These are phyloP conservation scores for Ophthalmolycus amberensis DNA, from an alignment of 2,113 vertebrate species.

Conservation along the genomic window DNA sequence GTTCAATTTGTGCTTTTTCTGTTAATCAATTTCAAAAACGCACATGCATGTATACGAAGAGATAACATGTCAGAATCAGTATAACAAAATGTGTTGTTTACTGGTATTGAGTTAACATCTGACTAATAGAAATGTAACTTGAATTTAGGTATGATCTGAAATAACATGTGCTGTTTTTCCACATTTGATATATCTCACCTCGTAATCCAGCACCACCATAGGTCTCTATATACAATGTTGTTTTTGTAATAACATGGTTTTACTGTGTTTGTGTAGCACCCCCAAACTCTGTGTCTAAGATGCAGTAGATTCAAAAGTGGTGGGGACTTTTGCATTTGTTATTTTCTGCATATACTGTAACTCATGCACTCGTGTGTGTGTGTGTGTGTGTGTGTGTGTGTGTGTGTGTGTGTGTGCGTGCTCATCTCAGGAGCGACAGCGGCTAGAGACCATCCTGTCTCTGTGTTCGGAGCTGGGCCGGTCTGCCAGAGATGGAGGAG, in stretches of 20 bases:
- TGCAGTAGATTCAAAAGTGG: background rate
- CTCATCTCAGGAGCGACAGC: conserved; percentile 89
- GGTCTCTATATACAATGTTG: no score
- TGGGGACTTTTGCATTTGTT: background rate
- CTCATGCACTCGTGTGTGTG: background rate
- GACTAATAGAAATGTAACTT: background rate
- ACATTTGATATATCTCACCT: background rate
- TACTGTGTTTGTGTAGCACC: background rate
- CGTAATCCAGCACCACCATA: background rate
- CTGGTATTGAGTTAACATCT: background rate
- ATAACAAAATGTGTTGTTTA: background rate
- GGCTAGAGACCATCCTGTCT: conserved; percentile 93
- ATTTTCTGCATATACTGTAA: background rate
- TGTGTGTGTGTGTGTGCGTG: background rate
- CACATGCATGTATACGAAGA: background rate
- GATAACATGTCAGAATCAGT: background rate
- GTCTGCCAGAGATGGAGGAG: conserved; percentile 73
- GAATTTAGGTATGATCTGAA: background rate
- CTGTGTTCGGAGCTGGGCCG: conserved; percentile 91
- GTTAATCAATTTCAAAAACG: background rate
- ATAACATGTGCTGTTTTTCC: background rate
- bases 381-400: conserved; percentile 18
- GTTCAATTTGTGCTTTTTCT: background rate
- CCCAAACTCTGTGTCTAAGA: rapidly evolving
- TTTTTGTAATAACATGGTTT: background rate